Conservation (phyloP, 2,113 vertebrate species). For the Alligator sinensis region DNA sequence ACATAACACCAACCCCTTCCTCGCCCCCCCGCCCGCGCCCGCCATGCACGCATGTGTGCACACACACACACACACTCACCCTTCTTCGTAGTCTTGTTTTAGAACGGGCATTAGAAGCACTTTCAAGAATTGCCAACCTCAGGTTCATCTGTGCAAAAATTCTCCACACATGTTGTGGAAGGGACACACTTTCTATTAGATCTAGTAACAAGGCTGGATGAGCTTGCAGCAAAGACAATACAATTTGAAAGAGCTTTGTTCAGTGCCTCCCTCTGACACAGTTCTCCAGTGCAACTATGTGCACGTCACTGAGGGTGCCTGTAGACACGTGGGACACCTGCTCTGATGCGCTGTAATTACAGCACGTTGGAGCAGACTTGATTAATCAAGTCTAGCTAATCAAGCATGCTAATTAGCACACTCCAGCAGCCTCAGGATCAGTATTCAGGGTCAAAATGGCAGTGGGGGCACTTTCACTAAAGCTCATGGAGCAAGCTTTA, state of each 20-base stretch:
- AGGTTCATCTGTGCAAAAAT: not conserved
- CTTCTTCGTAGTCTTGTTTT: not conserved
- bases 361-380: too few species aligned
- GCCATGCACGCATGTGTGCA: not conserved
- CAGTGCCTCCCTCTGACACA: not conserved
- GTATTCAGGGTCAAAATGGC: too few species aligned
- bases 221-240: not conserved
- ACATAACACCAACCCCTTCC: not conserved
- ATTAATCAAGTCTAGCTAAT: too few species aligned
- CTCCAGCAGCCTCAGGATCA: too few species aligned
- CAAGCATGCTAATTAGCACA: too few species aligned
- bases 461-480: too few species aligned
- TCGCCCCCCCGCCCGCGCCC: too few species aligned
- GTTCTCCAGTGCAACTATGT: not conserved
- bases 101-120: not conserved
- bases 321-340: too few species aligned
- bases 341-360: too few species aligned
- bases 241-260: not conserved
- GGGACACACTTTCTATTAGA: not conserved
- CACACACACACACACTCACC: not conserved
- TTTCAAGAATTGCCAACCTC: not conserved
- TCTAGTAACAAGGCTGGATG: not conserved
- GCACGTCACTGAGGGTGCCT: too few species aligned
- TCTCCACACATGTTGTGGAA: not conserved
- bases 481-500: too few species aligned